Evolutionary conservation across 2,113 vertebrate genomes (phyloP).

Genomic region (Okapia johnstoni): DNA sequence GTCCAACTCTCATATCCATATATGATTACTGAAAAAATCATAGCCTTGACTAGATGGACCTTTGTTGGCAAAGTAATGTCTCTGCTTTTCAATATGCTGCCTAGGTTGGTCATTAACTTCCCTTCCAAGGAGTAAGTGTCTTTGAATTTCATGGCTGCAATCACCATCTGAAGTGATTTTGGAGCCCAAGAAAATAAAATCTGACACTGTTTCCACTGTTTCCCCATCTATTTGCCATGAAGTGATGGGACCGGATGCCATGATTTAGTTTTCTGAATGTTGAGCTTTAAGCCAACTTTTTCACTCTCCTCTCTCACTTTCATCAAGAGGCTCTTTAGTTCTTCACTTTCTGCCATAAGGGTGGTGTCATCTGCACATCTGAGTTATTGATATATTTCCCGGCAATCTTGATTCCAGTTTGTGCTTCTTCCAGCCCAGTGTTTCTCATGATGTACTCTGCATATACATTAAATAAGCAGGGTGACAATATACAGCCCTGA

Average conservation of each 20-base stretch:
- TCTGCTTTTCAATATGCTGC: not conserved
- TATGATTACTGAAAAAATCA: not conserved
- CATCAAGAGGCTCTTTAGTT: not conserved
- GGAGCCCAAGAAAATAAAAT: rapidly evolving
- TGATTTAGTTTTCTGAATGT: not conserved
- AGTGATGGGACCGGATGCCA: not conserved
- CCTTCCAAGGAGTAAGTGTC: not conserved
- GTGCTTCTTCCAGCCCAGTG: too few relatives aligned
- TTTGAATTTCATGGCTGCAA: not conserved
- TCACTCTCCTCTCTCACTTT: not conserved
- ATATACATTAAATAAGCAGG: too few relatives aligned
- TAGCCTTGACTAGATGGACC: not conserved
- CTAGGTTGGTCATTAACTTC: not conserved
- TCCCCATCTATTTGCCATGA: not conserved
- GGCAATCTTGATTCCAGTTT: too few relatives aligned
- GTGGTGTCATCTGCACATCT: not conserved
- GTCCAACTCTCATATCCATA: not conserved
- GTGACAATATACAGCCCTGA: too few relatives aligned
- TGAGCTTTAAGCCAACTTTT: not conserved
- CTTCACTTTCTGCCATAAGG: not conserved
- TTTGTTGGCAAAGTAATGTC: not conserved
- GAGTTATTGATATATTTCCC: not conserved
- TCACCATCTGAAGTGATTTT: not conserved
- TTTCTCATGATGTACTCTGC: too few relatives aligned
- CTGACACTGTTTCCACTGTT: not conserved